Base-by-base conservation (phyloP, 2,888 invertebrate genomes). In the Metellina segmentata region DNA sequence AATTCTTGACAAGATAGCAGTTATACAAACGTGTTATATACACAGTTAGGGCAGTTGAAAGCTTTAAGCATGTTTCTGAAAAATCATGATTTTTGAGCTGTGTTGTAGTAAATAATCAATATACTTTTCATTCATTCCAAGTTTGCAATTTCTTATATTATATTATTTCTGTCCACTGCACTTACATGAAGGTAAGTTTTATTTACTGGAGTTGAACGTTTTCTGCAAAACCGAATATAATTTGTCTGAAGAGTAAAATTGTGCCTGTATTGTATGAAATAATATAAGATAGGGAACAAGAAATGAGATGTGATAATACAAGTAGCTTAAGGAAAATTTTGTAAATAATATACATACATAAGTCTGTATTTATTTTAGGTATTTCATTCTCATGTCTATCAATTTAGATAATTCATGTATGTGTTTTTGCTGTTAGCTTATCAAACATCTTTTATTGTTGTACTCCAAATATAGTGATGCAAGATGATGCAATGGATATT, bases 231-330 rank as follows among this genome's bases (percentile, higher is more conserved):
- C 72, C 8, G 19, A 19, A 19, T 13, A 61, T 61, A 74, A 49
- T 48, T 77, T 34, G 7, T 20, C 70, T 51, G 72, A 81, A 53
- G 61, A 61, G 34, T 74, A 48, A 20, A 19, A 72, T 74, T 83
- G 89, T 89, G 89, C 89, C 89, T 89, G 83, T 19, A 77, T 78
- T 82, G 13, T 13, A 51, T 72, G 71, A 74, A 72, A 83, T 78
- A 34, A n/a, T 52, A 61, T 49, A 81, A 72, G 77, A 19, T 85
- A 69, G 90, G 90, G 90, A 90, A 85, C 90, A 90, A 90, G 79
- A 51, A 34, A 74, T 16, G 74, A 69, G 61, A 85, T 90, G 85
- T 85, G 85, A 90, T 85, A 85, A 72, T 72, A 72, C 70, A 70
- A n/a, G 52, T 83, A 87, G 74, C 79, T 81, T 88, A 71, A 49